Evolutionary conservation across 2,113 vertebrate genomes (phyloP).

Genomic region (Hypanus sabinus): DNA sequence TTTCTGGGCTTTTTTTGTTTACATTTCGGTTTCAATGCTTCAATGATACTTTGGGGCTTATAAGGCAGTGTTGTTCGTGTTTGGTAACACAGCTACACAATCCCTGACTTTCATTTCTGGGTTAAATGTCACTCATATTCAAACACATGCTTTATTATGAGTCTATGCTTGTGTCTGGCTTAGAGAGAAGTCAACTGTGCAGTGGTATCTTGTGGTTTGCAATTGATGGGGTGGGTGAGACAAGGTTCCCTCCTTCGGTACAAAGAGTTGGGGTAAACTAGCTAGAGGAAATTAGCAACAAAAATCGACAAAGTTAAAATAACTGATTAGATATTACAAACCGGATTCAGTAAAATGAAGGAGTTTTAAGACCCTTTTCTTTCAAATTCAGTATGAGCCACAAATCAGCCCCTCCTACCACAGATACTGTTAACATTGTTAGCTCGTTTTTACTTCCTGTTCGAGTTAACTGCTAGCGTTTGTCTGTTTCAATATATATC

Average conservation of each 20-base stretch:
- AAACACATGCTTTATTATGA: not conserved
- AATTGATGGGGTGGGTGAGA: not conserved
- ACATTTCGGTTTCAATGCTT: no score
- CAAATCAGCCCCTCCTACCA: not conserved
- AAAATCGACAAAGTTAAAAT: not conserved
- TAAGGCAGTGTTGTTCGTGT: not conserved
- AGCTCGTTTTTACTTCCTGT: not conserved
- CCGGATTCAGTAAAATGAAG: not conserved
- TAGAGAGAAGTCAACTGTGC: not conserved
- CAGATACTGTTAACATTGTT: not conserved
- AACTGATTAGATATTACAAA: not conserved
- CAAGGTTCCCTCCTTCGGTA: not conserved
- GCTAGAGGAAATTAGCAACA: no score
- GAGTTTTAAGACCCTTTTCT: not conserved
- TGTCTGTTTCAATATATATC: not conserved
- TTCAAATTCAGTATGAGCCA: not conserved
- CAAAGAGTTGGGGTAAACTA: not conserved
- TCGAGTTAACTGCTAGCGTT: not conserved
- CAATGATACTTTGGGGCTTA: no score
- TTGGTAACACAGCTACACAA: not conserved
- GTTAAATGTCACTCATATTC: not conserved
- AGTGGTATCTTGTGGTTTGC: not conserved
- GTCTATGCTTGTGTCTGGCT: not conserved
- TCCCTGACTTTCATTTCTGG: not conserved
- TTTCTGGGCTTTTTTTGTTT: no score